phyloP scores from a whole-genome alignment of 2,113 vertebrate genomes.

The Cyanistes caeruleus region DNA sequence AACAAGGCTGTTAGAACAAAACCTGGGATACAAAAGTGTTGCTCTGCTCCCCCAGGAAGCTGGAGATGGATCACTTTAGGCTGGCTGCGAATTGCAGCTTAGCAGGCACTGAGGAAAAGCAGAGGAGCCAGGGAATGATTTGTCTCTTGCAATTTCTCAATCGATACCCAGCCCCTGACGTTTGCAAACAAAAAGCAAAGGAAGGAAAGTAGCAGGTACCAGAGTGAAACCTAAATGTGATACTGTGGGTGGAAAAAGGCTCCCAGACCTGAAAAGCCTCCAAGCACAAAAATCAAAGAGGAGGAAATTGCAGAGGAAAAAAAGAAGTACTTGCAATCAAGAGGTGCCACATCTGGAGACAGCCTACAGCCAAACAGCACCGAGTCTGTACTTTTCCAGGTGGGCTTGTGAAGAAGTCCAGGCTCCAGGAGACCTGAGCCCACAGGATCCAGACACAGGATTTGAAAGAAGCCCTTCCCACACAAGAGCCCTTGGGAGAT shows the following conservation, averaged over 20 bases:
- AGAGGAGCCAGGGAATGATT: slow-evolving; percentile 26
- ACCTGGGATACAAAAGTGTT: background rate
- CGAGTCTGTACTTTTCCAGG: background rate
- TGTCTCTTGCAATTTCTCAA: slow-evolving; percentile 47
- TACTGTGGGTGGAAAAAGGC: slow-evolving; percentile 55
- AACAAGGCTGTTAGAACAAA: slow-evolving; percentile 11
- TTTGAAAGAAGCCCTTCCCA: background rate
- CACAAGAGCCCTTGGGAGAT: background rate
- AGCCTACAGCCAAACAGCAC: background rate
- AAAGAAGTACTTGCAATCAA: slow-evolving; percentile 5
- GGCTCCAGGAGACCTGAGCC: background rate
- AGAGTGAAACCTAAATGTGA: slow-evolving; percentile 27
- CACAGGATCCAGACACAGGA: background rate
- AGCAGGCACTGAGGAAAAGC: background rate
- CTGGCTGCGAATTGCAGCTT: slow-evolving; percentile 30
- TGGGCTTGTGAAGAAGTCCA: background rate
- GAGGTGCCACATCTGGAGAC: slow-evolving; percentile 29
- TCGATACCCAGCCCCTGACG: slow-evolving; percentile 37
- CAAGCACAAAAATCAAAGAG: slow-evolving; percentile 27
- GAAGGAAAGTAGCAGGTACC: slow-evolving; percentile 48
- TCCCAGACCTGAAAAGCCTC: slow-evolving; percentile 53
- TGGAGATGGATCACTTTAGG: slow-evolving; percentile 13
- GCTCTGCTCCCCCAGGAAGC: background rate
- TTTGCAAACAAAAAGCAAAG: slow-evolving; percentile 53
- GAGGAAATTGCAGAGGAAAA: slow-evolving; percentile 22